Percentiles rank a stretch among this genome's conserved stretches.
Conservation (phyloP, 2,888 invertebrate species). For the Microchrysa polita region DNA sequence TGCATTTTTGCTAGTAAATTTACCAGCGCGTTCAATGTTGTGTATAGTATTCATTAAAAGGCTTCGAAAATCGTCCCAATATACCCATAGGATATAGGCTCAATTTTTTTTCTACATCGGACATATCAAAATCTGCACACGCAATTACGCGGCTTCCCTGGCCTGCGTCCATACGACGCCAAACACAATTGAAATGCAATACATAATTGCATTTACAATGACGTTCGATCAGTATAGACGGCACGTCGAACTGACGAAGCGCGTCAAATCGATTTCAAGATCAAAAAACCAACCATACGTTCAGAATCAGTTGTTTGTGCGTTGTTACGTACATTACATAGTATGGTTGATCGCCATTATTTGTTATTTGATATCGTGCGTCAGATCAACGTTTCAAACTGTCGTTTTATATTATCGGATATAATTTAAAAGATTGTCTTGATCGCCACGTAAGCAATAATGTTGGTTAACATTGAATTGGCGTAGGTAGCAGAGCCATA, state of each 20-base stretch:
- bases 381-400: conserved; percentile 20
- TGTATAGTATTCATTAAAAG: background rate
- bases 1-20: background rate
- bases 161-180: background rate
- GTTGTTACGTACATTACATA: no score
- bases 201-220: background rate
- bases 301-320: background rate
- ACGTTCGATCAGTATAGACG: background rate
- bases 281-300: no score
- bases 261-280: conserved; percentile 33
- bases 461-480: background rate
- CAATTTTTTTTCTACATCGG: background rate
- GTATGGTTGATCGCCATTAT: conserved; percentile 19
- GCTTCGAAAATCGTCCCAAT: background rate
- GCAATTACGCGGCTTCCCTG: background rate
- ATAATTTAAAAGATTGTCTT: background rate
- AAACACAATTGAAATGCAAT: background rate
- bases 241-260: conserved; percentile 18
- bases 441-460: background rate
- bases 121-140: background rate
- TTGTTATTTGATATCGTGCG: conserved; percentile 28
- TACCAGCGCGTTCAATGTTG: background rate
- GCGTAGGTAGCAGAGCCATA: background rate
- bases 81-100: background rate
- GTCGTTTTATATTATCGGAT: conserved; percentile 1